These are phyloP conservation scores for Diploptera punctata DNA, from an alignment of 2,888 invertebrate genomes.

Conservation along the genomic window DNA sequence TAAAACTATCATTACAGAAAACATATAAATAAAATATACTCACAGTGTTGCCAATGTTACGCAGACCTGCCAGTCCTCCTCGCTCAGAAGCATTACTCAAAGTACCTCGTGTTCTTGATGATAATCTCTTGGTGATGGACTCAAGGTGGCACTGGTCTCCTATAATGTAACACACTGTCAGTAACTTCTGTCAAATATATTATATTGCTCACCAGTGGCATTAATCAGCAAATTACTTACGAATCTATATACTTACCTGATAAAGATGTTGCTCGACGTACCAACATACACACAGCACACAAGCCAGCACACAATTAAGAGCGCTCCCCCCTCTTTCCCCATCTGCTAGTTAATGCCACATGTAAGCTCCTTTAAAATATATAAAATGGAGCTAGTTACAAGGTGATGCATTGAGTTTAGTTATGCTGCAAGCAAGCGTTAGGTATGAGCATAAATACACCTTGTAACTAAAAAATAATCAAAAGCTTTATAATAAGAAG, in stretches of 20 bases:
- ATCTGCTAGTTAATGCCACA: slow-evolving; percentile 32
- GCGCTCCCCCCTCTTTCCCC: background rate
- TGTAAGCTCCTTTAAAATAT: slow-evolving; percentile 24
- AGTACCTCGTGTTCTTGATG: background rate
- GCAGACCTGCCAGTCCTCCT: slow-evolving; percentile 76
- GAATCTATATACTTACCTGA: background rate
- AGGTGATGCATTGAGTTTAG: too few species aligned
- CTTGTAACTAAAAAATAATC: too few species aligned
- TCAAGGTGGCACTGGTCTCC: background rate
- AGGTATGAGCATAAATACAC: too few species aligned
- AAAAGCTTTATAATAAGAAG: background rate
- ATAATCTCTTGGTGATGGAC: slow-evolving; percentile 21
- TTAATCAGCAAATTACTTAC: slow-evolving; percentile 10
- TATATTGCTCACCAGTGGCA: slow-evolving; percentile 6
- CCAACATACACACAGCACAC: slow-evolving; percentile 5
- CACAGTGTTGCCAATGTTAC: slow-evolving; percentile 90
- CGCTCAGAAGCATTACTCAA: slow-evolving; percentile 21
- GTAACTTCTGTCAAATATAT: too few species aligned
- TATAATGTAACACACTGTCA: background rate
- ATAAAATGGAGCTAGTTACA: background rate
- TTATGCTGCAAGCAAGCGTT: too few species aligned
- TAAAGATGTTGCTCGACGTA: background rate
- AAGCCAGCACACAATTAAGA: slow-evolving; percentile 17
- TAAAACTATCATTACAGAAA: too few species aligned
- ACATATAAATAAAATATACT: slow-evolving; percentile 47